These are phyloP conservation scores for Pardosa pseudoannulata DNA, from an alignment of 2,888 invertebrate genomes.

Conservation along the genomic window DNA sequence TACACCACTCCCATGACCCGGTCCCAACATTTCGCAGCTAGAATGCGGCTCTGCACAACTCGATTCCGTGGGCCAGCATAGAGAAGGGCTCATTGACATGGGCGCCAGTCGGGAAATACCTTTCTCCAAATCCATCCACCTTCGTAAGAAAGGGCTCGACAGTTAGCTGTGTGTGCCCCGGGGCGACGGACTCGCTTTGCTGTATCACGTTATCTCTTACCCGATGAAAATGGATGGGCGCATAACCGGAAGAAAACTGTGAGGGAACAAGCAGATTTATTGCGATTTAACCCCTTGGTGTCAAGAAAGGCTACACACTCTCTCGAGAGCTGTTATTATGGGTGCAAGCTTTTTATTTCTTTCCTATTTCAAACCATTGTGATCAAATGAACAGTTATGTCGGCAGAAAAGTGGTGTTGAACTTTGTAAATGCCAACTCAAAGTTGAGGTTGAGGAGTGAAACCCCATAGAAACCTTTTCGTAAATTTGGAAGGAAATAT, in stretches of 20 bases:
- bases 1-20: slow-evolving; percentile 67
- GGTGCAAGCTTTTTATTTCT: slow-evolving; percentile 50
- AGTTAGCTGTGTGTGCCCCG: slow-evolving; percentile 8
- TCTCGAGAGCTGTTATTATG: slow-evolving; percentile 59
- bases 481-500: background rate
- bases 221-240: background rate
- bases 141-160: slow-evolving; percentile 26
- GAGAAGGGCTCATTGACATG: slow-evolving; percentile 49
- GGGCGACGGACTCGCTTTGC: slow-evolving; percentile 1
- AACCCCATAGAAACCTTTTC: no score
- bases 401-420: slow-evolving; percentile 15
- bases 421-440: slow-evolving; percentile 46
- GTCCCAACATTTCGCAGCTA: slow-evolving; percentile 33
- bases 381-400: slow-evolving; percentile 29
- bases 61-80: slow-evolving; percentile 13
- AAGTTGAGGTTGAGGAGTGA: background rate
- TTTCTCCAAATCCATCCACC: slow-evolving; percentile 44
- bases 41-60: slow-evolving; percentile 17
- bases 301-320: slow-evolving; percentile 39
- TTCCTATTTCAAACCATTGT: slow-evolving; percentile 34
- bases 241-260: slow-evolving; percentile 44
- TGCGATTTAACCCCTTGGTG: slow-evolving; percentile 62
- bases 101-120: background rate
- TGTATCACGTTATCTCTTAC: background rate
- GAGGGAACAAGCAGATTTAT: slow-evolving; percentile 35